These are phyloP conservation scores for Gymnarchus niloticus DNA, from an alignment of 2,113 vertebrate species.

Conservation along the genomic window DNA sequence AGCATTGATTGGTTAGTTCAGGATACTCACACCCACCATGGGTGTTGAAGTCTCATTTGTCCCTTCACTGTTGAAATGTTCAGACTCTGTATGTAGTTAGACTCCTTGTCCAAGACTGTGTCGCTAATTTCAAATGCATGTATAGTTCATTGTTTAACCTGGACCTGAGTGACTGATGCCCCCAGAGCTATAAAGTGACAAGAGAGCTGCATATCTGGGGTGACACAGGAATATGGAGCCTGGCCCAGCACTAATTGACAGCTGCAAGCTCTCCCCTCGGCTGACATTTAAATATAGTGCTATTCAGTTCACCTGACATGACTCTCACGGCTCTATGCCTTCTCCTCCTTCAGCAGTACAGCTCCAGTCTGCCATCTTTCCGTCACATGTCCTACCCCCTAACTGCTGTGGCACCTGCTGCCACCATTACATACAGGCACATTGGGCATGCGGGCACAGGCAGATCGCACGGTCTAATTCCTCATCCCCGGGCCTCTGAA, in stretches of 20 bases:
- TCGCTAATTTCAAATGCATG: not conserved
- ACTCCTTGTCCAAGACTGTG: not conserved
- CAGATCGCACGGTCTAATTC: conserved; percentile 7
- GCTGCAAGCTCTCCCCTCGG: not conserved
- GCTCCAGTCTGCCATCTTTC: no score
- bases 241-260: not conserved
- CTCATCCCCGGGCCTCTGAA: not conserved
- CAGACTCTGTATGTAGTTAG: not conserved
- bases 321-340: not conserved
- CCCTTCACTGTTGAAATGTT: not conserved
- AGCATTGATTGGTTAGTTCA: no score
- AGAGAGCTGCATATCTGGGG: not conserved
- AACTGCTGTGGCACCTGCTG: not conserved
- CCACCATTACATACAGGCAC: not conserved
- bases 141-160: not conserved
- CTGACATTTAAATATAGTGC: not conserved
- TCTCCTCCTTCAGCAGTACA: not conserved
- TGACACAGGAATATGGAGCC: not conserved
- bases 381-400: not conserved
- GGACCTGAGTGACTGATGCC: not conserved
- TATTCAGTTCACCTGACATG: not conserved
- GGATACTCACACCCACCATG: no score
- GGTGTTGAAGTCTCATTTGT: no score
- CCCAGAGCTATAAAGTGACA: not conserved
- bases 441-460: not conserved